phyloP scores from a whole-genome alignment of 53 echinoderm and acorn worm species.

The Pentamera pediparva region DNA sequence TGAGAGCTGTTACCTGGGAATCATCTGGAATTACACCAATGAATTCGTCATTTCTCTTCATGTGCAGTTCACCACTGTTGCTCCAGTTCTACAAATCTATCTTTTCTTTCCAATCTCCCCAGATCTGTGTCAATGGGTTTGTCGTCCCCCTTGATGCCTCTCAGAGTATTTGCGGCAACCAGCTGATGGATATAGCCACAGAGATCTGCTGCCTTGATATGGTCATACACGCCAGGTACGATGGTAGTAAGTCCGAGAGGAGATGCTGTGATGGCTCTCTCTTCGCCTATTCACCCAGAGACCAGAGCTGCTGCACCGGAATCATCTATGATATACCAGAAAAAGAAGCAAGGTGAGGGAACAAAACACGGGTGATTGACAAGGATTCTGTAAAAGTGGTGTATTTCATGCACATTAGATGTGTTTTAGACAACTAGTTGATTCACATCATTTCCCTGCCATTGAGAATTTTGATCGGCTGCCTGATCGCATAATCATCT shows the following conservation, averaged over 20 bases:
- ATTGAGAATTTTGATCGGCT: no score
- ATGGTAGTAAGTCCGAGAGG: constrained; percentile 42
- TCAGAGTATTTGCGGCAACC: constrained; percentile 43
- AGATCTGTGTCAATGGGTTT: constrained; percentile 57
- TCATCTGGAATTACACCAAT: constrained; percentile 45
- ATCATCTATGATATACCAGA: constrained; percentile 55
- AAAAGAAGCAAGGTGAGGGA: constrained; percentile 2
- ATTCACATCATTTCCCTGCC: no score
- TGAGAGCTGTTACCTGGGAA: constrained; percentile 58
- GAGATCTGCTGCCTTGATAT: constrained; percentile 59
- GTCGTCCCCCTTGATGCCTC: constrained; percentile 13
- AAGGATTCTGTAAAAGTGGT: no score
- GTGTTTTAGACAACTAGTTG: no score
- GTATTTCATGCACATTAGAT: no score
- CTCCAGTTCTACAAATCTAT: no score
- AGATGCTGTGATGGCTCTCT: constrained; percentile 57
- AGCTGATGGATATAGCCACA: constrained; percentile 37
- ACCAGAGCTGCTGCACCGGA: constrained; percentile 59
- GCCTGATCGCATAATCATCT: no score
- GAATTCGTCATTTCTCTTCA: no score
- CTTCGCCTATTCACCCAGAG: constrained; percentile 45
- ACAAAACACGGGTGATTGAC: no score
- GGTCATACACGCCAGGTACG: constrained; percentile 29
- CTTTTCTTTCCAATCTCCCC: not conserved
- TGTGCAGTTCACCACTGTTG: no score